Conservation (phyloP, 2,888 invertebrate genomes). For the Caenorhabditis sp. region DNA sequence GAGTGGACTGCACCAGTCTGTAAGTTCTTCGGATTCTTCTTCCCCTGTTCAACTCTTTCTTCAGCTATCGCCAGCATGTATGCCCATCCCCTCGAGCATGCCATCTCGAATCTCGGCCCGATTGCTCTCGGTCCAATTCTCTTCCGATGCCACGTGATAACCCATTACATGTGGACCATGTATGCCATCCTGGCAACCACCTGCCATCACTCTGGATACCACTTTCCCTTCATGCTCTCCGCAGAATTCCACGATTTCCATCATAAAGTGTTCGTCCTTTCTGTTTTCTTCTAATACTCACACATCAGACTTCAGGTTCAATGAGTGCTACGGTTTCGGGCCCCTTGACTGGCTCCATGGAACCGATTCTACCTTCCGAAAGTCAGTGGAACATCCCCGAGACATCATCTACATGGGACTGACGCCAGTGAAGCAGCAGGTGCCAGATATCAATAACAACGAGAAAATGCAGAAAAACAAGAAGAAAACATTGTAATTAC, state of each 20-base stretch:
- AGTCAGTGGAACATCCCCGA: constrained; percentile 84
- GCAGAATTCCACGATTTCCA: constrained; percentile 93
- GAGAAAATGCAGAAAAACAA: background rate
- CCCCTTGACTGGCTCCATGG: constrained; percentile 91
- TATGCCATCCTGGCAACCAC: constrained; percentile 89
- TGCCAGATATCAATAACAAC: constrained; percentile 44
- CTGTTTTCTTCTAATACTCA: background rate
- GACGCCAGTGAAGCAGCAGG: constrained; percentile 24
- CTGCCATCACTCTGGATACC: constrained; percentile 91
- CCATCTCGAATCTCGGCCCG: constrained; percentile 89
- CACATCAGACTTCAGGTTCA: constrained; percentile 87
- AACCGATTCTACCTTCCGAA: constrained; percentile 89
- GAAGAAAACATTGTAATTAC: background rate
- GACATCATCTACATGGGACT: constrained; percentile 29
- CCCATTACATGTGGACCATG: constrained; percentile 87
- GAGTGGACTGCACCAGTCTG: constrained; percentile 90
- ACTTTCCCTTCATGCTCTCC: constrained; percentile 91
- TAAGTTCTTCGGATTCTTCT: constrained; percentile 18
- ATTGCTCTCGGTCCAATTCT: constrained; percentile 86
- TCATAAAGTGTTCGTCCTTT: constrained; percentile 87
- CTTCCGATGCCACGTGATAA: constrained; percentile 88
- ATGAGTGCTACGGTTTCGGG: constrained; percentile 91
- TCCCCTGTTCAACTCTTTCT: background rate
- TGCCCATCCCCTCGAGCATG: constrained; percentile 73
- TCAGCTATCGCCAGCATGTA: constrained; percentile 77